Conservation (phyloP, 2,113 vertebrate species). For the Myotis yumanensis region DNA sequence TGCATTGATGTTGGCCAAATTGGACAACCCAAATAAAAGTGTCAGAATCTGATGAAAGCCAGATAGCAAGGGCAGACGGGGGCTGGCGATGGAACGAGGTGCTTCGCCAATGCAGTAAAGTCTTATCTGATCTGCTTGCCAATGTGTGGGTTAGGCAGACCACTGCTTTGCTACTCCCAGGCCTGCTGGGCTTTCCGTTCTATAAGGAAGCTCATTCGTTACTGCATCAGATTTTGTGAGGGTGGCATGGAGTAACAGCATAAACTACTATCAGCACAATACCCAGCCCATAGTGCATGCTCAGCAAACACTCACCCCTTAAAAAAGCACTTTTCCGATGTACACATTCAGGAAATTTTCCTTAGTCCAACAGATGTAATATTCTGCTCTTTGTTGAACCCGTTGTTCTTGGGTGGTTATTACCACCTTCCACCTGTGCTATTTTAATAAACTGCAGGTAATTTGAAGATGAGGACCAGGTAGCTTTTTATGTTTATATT, state of each 20-base stretch:
- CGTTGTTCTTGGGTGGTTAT: neutral
- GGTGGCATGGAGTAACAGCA: neutral
- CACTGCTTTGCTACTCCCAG: neutral
- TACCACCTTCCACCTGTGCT: neutral
- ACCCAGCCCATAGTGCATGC: neutral
- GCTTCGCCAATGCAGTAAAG: fast-evolving
- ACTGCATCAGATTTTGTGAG: neutral
- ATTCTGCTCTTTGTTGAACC: too few species aligned
- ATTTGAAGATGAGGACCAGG: neutral
- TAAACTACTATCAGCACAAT: neutral
- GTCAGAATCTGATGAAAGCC: neutral
- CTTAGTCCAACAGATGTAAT: neutral
- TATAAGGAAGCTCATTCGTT: neutral
- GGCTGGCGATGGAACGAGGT: neutral
- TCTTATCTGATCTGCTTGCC: neutral
- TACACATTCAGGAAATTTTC: neutral
- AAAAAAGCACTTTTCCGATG: neutral
- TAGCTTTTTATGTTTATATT: neutral
- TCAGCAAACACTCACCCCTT: neutral
- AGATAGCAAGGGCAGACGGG: neutral
- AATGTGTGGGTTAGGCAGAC: neutral
- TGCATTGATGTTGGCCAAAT: neutral
- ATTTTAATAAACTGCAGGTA: neutral
- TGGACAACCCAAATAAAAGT: neutral
- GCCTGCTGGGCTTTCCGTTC: neutral